Base-by-base conservation (phyloP, 1,140 invertebrate genomes). In the Paramacrobiotus metropolitanus region DNA sequence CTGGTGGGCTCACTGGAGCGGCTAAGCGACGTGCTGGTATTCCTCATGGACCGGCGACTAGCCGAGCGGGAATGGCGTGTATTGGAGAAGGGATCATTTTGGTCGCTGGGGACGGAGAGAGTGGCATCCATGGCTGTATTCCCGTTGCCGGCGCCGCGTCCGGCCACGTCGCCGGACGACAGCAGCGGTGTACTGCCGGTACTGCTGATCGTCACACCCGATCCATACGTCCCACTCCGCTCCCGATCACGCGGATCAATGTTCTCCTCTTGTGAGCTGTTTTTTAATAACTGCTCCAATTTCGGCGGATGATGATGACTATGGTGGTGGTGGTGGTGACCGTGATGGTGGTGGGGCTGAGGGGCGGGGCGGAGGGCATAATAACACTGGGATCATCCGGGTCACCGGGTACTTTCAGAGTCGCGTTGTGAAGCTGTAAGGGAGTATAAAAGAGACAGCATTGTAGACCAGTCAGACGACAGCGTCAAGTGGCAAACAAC, bases 191-290 rank as follows among this genome's bases (percentile, higher is more conserved):
- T n/a, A n/a, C n/a, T n/a, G n/a, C n/a, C n/a, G n/a, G n/a, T n/a
- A n/a, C n/a, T n/a, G n/a, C n/a, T n/a, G n/a, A n/a, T n/a, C n/a
- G n/a, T n/a, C n/a, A n/a, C n/a, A n/a, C n/a, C n/a, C n/a, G n/a
- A n/a, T n/a, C n/a, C n/a, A n/a, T n/a, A n/a, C n/a, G n/a, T n/a
- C n/a, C n/a, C n/a, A n/a, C n/a, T n/a, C n/a, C n/a, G 34, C 34
- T 40, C n/a, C 34, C 9, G 34, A n/a, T 9, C n/a, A 9, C n/a
- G 48, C 48, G 48, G 48, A 24, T 55, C 48, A 15, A 55, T 15
- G 48, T 55, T 55, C 48, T 55, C 48, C 24, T 55, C 48, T 28
- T 55, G 48, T 4, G 48, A 55, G 48, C 15, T 24, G 24, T 55
- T 55, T 4, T 55, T 55, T 4, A 24, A 28, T 24, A 55, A 28